Conservation (phyloP, 2,113 vertebrate genomes). For the Aspidoscelis tigris region DNA sequence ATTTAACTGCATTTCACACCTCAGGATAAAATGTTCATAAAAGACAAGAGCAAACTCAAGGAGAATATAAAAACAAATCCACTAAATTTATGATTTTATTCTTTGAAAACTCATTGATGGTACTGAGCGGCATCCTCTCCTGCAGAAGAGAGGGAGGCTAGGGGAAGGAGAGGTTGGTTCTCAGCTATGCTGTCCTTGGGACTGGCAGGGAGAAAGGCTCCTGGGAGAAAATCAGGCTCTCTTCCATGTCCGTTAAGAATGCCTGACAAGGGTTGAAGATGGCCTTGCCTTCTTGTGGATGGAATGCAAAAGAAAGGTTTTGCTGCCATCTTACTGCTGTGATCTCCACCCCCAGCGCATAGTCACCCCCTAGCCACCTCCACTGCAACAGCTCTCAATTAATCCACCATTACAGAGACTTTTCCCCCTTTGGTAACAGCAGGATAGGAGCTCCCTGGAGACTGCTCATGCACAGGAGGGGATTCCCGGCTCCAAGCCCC, state of each 20-base stretch:
- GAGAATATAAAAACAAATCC: conserved; percentile 50
- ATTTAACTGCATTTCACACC: conserved; percentile 8
- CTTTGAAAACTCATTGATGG: conserved; percentile 54
- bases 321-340: background rate
- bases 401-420: background rate
- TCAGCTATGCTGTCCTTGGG: conserved; percentile 19
- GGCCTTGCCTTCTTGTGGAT: background rate
- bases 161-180: background rate
- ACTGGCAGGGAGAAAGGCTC: conserved; percentile 21
- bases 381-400: background rate
- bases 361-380: background rate
- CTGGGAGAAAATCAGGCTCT: background rate
- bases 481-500: conserved; percentile 61
- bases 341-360: conserved; percentile 1
- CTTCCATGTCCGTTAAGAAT: background rate
- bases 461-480: conserved; percentile 37
- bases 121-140: conserved; percentile 52
- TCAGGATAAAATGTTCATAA: conserved; percentile 45
- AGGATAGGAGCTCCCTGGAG: conserved; percentile 5
- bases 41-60: conserved; percentile 48
- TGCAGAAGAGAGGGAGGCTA: conserved; percentile 23
- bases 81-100: conserved; percentile 34
- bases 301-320: background rate
- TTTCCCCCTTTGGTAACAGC: background rate
- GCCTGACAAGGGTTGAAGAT: background rate